phyloP scores from a whole-genome alignment of 2,888 invertebrate genomes.

The Apodemia zela region DNA sequence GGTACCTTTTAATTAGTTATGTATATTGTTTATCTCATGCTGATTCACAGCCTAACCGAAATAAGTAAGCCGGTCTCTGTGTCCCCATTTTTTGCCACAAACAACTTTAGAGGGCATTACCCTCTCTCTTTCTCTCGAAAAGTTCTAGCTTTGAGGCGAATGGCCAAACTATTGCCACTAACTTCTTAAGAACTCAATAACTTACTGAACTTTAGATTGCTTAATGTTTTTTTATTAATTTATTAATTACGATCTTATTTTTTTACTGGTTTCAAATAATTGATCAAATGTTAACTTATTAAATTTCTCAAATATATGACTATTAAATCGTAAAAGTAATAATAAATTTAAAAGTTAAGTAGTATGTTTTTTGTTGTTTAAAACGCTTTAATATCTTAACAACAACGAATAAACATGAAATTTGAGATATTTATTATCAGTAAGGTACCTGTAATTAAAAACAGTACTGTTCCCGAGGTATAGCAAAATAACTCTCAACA shows the following conservation, averaged over 20 bases:
- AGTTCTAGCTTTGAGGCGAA: slow-evolving; percentile 61
- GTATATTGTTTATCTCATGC: slow-evolving; percentile 70
- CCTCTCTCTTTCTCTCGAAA: slow-evolving; percentile 64
- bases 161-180: slow-evolving; percentile 49
- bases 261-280: too few relatives aligned
- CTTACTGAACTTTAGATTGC: neutral
- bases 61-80: slow-evolving; percentile 70
- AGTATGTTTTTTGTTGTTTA: too few relatives aligned
- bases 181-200: slow-evolving; percentile 21
- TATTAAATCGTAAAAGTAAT: neutral
- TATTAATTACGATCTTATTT: too few relatives aligned
- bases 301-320: too few relatives aligned
- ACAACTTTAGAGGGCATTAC: slow-evolving; percentile 76
- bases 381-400: too few relatives aligned
- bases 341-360: neutral
- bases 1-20: slow-evolving; percentile 46
- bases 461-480: too few relatives aligned
- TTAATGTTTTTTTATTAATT: neutral
- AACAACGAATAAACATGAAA: too few relatives aligned
- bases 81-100: slow-evolving; percentile 79
- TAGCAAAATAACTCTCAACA: too few relatives aligned
- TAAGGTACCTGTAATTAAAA: too few relatives aligned
- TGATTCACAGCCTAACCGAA: slow-evolving; percentile 74
- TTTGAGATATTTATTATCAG: too few relatives aligned
- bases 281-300: too few relatives aligned